Conservation (phyloP, 2,113 vertebrate species). For the Steatornis caripensis region DNA sequence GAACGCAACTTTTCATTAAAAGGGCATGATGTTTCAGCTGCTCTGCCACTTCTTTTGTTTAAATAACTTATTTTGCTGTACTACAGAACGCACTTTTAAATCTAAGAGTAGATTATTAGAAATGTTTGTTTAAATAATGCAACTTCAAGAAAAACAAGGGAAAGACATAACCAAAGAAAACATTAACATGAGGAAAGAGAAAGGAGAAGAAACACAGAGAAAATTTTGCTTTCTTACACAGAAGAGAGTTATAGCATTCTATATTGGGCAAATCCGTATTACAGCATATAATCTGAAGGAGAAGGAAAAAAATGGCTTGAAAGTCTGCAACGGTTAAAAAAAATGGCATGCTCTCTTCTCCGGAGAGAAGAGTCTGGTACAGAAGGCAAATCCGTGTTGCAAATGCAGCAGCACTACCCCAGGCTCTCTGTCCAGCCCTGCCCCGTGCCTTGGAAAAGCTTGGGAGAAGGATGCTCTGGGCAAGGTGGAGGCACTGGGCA, state of each 20-base stretch:
- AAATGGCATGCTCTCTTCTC: neutral
- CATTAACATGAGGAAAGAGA: neutral
- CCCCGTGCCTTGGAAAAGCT: neutral
- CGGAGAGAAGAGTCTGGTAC: neutral
- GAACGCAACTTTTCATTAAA: neutral
- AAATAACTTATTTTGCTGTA: neutral
- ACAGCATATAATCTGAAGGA: neutral
- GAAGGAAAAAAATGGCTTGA: neutral
- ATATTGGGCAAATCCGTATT: neutral
- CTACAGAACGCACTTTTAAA: neutral
- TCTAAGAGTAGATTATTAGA: neutral
- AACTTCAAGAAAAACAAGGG: neutral
- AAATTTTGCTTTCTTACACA: neutral
- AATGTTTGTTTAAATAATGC: neutral
- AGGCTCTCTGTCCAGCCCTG: neutral
- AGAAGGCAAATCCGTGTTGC: neutral
- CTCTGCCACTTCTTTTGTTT: neutral
- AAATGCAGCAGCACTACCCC: neutral
- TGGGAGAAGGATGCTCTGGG: neutral
- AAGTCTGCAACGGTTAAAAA: neutral
- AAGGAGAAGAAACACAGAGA: neutral
- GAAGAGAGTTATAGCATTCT: neutral
- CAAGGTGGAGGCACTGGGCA: neutral
- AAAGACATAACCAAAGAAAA: neutral
- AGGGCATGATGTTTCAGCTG: neutral